Evolutionary conservation across 2,113 vertebrate genomes (phyloP), one percentile per base, ranked within the genome.

Genomic region (Aptenodytes patagonicus): DNA sequence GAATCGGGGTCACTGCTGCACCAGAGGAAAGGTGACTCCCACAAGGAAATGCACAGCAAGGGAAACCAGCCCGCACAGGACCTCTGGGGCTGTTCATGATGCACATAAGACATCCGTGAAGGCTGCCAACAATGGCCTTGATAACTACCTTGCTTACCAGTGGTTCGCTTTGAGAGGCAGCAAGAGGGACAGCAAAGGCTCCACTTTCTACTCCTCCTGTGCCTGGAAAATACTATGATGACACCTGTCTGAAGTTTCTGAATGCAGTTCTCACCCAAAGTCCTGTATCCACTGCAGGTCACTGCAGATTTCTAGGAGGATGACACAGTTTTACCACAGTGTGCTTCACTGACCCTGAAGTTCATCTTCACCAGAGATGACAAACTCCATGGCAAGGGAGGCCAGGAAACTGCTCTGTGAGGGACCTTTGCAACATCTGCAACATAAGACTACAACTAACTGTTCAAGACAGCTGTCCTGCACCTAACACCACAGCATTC

Each of bases 41-140:
- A 36, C 24, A 81, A 40, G 40, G 14, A 82, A 85, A 88, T 10
- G 5, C 49, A 65, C 6, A 83, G 46, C 49, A 83, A 93, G 60
- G 58, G 46, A 91, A 92, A 91, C 2, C 21, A 83, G 40, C 21
- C 51, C 14, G 2, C 49, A 57, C 15, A 69, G 31, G 26, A 73
- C 25, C 36, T 49, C 18, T 36, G 19, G 21, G 12, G n/a, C 31
- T 89, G 36, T 22, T 83, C 44, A 18, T 8, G 29, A 54, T 36
- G 36, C 34, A 61, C 2, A 4, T 11, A 0, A 80, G 52, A 64
- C 15, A 83, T 25, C 28, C 0, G 0, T 28, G 31, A 93, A 65
- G 26, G 54, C 40, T 81, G 62, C 20, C 57, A 88, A 40, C 40
- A 68, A 54, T 0, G 4, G 49, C 64, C 58, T 86, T 55, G 14